A percentile compares a stretch with the other conserved stretches of the same genome.
These are phyloP conservation scores for Phrynocephalus vlangalii DNA, from an alignment of 2,797 vertebrate species.

Conservation along the genomic window DNA sequence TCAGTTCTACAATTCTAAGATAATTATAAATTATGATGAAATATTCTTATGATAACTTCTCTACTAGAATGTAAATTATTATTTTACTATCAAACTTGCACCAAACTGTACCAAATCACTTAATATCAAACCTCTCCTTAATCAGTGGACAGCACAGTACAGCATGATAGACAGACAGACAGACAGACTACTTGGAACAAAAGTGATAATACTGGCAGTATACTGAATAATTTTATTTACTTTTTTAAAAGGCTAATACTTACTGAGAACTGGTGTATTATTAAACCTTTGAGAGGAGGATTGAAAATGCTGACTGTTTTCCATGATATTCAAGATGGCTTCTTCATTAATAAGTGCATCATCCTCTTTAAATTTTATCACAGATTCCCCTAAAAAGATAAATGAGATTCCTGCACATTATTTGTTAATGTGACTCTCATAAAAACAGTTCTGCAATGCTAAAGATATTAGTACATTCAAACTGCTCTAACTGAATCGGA, in stretches of 20 bases:
- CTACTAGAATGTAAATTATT: background rate
- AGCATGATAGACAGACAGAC: background rate
- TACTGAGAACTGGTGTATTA: conserved; percentile 86
- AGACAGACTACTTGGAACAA: background rate
- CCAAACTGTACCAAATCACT: too few relatives aligned
- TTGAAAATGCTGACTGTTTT: conserved; percentile 94
- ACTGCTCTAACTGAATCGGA: conserved; percentile 35
- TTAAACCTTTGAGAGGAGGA: conserved; percentile 87
- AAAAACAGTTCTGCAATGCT: conserved; percentile 17
- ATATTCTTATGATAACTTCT: too few relatives aligned
- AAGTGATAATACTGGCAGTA: background rate
- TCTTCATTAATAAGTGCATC: conserved; percentile 94
- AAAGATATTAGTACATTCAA: conserved; percentile 28
- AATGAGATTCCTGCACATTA: conserved; percentile 40
- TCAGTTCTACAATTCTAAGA: too few relatives aligned
- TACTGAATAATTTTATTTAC: conserved; percentile 11
- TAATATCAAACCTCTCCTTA: too few relatives aligned
- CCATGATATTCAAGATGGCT: conserved; percentile 94
- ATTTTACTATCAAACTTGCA: background rate
- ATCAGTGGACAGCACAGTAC: too few relatives aligned
- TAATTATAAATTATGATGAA: too few relatives aligned
- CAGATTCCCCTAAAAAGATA: conserved; percentile 66
- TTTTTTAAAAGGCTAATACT: conserved; percentile 65
- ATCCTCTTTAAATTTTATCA: conserved; percentile 74
- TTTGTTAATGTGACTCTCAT: conserved; percentile 15